A percentile compares a stretch with the other conserved stretches of the same genome.
Conservation (phyloP, 2,797 vertebrate species). For the Carcharodon carcharias region DNA sequence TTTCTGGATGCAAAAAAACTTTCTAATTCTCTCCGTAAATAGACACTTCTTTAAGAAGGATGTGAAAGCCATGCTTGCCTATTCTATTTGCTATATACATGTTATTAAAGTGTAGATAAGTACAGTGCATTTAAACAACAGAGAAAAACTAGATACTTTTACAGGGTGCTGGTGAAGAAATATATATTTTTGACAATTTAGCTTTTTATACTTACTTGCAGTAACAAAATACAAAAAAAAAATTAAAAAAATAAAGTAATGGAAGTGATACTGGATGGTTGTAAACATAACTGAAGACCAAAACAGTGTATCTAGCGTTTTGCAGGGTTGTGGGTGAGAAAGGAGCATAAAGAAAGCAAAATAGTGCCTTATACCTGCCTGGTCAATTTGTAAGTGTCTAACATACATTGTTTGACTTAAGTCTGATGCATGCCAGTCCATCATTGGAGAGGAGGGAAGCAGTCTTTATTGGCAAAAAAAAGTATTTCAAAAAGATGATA, state of each 20-base stretch:
- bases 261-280: conserved; percentile 55
- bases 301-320: conserved; percentile 51
- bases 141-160: conserved; percentile 88
- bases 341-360: conserved; percentile 45
- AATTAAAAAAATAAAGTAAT: conserved; percentile 36
- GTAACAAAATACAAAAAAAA: conserved; percentile 49
- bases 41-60: conserved; percentile 86
- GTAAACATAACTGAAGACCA: conserved; percentile 54
- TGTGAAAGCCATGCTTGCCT: conserved; percentile 99
- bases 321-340: conserved; percentile 42
- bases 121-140: conserved; percentile 58
- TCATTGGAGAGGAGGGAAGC: conserved; percentile 26
- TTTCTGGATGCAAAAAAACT: conserved; percentile 67
- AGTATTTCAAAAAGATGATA: neutral
- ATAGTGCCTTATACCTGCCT: conserved; percentile 72
- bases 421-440: conserved; percentile 30
- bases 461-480: conserved; percentile 31
- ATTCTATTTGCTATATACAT: conserved; percentile 93
- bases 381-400: conserved; percentile 45
- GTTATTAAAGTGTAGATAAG: conserved; percentile 95
- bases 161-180: conserved; percentile 99
- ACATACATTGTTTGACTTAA: conserved; percentile 33
- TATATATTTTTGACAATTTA: conserved; percentile 99
- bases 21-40: conserved; percentile 79
- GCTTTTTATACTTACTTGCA: conserved; percentile 98